Conservation (phyloP, 2,113 vertebrate genomes). For the Apus apus region DNA sequence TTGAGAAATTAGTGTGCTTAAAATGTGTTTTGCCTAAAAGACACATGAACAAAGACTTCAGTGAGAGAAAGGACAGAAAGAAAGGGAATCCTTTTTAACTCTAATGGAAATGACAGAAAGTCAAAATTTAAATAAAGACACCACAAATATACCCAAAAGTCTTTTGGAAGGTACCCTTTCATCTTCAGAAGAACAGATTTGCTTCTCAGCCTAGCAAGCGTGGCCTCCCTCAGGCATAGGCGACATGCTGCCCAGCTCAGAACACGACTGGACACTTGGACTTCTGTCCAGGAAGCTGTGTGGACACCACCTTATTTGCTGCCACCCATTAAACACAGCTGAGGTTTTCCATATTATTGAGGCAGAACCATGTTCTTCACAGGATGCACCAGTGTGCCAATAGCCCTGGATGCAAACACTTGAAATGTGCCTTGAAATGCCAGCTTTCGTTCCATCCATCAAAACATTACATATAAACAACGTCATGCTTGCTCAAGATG, state of each 20-base stretch:
- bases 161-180: background rate
- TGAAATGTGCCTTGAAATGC: conserved; percentile 30
- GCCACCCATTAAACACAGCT: background rate
- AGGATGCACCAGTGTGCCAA: background rate
- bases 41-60: background rate
- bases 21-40: background rate
- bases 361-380: background rate
- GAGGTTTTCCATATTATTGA: background rate
- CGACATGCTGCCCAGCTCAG: background rate
- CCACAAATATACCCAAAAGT: background rate
- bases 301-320: background rate
- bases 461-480: conserved; percentile 24
- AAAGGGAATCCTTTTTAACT: background rate
- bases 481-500: conserved; percentile 19
- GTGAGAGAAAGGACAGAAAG: background rate
- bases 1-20: background rate
- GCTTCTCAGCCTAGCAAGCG: background rate
- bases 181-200: background rate
- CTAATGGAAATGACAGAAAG: background rate
- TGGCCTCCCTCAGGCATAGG: background rate
- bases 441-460: conserved; percentile 41
- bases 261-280: background rate
- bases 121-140: background rate
- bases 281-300: background rate
- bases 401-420: background rate